These are phyloP conservation scores for Rambutsinella grinnellia DNA, from an alignment of 2,888 invertebrate species.

Conservation along the genomic window DNA sequence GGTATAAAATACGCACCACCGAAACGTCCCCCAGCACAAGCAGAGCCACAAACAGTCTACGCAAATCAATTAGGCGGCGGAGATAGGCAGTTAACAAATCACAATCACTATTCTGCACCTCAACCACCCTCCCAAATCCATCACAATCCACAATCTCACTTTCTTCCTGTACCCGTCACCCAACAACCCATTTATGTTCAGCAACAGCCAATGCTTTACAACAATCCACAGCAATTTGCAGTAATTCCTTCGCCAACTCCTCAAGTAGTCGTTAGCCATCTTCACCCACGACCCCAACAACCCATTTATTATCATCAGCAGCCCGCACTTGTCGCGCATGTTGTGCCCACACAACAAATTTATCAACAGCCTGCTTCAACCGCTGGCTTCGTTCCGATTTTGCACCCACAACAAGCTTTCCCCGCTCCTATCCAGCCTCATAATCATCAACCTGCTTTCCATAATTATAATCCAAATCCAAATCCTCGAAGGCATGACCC, in stretches of 20 bases:
- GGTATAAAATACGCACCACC: slow-evolving; percentile 63
- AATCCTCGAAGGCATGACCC: not conserved
- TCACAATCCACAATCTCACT: slow-evolving; percentile 22
- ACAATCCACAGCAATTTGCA: slow-evolving; percentile 17
- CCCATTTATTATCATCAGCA: slow-evolving; percentile 44
- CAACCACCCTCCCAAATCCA: slow-evolving; percentile 8
- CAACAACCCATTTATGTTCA: slow-evolving; percentile 34
- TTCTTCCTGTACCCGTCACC: slow-evolving; percentile 9
- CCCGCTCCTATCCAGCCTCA: slow-evolving; percentile 35
- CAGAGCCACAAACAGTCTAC: slow-evolving; percentile 38
- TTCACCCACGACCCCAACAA: slow-evolving; percentile 34
- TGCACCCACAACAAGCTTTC: slow-evolving; percentile 28
- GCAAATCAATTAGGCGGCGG: slow-evolving; percentile 23
- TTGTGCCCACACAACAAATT: slow-evolving; percentile 37
- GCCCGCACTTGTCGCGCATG: slow-evolving; percentile 25
- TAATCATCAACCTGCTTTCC: slow-evolving; percentile 6
- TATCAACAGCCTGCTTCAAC: slow-evolving; percentile 35
- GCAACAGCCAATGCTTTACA: slow-evolving; percentile 26
- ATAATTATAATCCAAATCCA: slow-evolving; percentile 8
- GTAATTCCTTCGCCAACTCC: slow-evolving; percentile 26
- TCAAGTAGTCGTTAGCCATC: slow-evolving; percentile 25
- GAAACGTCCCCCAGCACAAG: slow-evolving; percentile 35
- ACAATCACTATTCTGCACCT: slow-evolving; percentile 14
- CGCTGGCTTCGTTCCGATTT: slow-evolving; percentile 31
- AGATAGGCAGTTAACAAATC: not conserved